Evolutionary conservation across 2,797 vertebrate genomes (phyloP), one percentile per base, ranked within the genome.

Genomic region (Anabas testudineus): DNA sequence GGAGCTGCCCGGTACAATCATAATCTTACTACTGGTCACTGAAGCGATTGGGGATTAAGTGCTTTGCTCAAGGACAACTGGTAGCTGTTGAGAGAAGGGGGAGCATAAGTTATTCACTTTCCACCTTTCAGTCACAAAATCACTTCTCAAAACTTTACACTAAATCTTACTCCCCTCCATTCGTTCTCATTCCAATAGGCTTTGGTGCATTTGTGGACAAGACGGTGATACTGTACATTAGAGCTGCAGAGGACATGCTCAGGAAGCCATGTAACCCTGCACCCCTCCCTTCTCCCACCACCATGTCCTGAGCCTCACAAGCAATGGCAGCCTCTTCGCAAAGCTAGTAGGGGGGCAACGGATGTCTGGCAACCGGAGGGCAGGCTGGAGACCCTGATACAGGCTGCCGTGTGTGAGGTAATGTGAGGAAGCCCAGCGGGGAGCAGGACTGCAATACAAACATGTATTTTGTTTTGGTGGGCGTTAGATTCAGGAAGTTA

Each of bases 41-140:
- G 67, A 70, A 82, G 83, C 82, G 42, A 80, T 67, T 26, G 71
- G 84, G 81, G 78, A 86, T 87, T 86, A 77, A 81, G 67, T 60
- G 67, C 41, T 81, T 67, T 65, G 66, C 67, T 87, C 74, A 86
- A 87, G 84, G 81, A 82, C 83, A 81, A 69, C 58, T 60, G 61
- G 41, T 69, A 37, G 67, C 60, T 69, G 43, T 59, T 32, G 58
- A 69, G 66, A 83, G 70, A 66, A 49, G n/a, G 10, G 61, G 48
- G 51, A 21, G n/a, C 37, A 78, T 86, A 79, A 76, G 58, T 84
- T 81, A 78, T 76, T 79, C 63, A 57, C 60, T 81, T 80, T 72
- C 46, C 54, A 34, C 47, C 67, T 56, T 60, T 75, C 62, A 76
- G 66, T 69, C 56, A 16, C 55, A 46, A 63, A 78, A 87, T 81